phyloP scores from a whole-genome alignment of 2,888 invertebrate species.

The Germaria angustata region DNA sequence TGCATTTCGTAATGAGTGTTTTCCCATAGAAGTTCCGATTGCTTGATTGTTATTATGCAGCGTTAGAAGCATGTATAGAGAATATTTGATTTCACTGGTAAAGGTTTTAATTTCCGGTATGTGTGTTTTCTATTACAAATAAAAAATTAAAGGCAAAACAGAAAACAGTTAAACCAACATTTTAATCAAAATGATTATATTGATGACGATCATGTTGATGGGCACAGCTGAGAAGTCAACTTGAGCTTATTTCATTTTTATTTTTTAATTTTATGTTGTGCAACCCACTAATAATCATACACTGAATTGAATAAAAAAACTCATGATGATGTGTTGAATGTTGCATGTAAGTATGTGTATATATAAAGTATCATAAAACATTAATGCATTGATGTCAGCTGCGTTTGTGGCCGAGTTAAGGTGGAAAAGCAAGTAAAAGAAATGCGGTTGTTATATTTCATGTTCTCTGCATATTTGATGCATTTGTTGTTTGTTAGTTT shows the following conservation, averaged over 20 bases:
- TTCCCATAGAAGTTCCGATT: slow-evolving; percentile 2
- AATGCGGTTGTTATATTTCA: background rate
- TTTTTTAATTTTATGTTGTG: background rate
- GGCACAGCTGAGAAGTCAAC: slow-evolving; percentile 8
- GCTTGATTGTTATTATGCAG: background rate
- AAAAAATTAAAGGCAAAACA: slow-evolving; percentile 2
- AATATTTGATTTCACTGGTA: background rate
- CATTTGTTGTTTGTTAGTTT: background rate
- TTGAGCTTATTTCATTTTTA: background rate
- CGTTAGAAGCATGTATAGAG: background rate
- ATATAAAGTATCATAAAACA: background rate
- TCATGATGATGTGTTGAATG: slow-evolving; percentile 56
- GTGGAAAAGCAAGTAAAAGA: background rate
- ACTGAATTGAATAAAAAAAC: background rate
- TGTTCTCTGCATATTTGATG: background rate
- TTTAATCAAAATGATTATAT: slow-evolving; percentile 5
- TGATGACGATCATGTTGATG: background rate
- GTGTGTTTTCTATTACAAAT: slow-evolving; percentile 46
- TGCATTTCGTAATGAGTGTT: background rate
- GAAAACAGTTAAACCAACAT: slow-evolving; percentile 7
- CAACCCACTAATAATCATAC: background rate
- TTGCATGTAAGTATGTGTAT: background rate
- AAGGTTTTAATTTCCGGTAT: slow-evolving; percentile 56
- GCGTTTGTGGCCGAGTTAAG: background rate
- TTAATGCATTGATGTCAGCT: background rate